These are phyloP conservation scores for Phymastichus coffea DNA, from an alignment of 1,140 invertebrate genomes.

Conservation along the genomic window DNA sequence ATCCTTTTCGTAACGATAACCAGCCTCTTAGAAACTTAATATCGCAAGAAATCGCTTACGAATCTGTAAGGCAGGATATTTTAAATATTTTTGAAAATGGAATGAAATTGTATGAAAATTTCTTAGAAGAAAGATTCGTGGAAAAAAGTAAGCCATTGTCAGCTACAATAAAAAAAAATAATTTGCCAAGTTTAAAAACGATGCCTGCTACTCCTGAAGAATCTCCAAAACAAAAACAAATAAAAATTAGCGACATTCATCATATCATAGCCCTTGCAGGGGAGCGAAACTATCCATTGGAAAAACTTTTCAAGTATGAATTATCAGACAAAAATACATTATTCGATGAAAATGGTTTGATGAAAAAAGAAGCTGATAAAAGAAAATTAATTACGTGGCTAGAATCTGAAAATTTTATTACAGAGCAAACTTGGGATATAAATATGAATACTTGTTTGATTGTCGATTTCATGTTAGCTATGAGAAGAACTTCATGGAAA, in stretches of 20 bases:
- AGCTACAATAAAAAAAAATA: neutral
- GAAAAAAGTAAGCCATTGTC: neutral
- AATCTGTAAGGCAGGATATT: no score
- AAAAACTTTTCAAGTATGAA: neutral
- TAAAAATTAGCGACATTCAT: neutral
- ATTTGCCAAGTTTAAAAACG: neutral
- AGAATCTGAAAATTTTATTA: neutral
- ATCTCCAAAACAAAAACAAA: neutral
- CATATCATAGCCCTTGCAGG: neutral
- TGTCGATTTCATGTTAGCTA: neutral
- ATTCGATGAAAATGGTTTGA: constrained; percentile 3
- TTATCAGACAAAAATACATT: neutral
- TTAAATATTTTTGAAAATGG: constrained; percentile 1
- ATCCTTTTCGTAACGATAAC: no score
- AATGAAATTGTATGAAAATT: constrained; percentile 1
- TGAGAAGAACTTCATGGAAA: neutral
- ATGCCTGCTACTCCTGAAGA: neutral
- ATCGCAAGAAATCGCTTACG: no score
- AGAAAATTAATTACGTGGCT: neutral
- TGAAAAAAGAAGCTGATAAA: constrained; percentile 2
- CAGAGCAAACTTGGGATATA: neutral
- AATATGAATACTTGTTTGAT: neutral
- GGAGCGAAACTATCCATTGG: neutral
- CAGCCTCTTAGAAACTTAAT: no score
- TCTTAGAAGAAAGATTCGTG: neutral